A percentile compares a stretch with the other conserved stretches of the same genome.
These are phyloP conservation scores for Rhagologus leucostigma DNA, from an alignment of 2,113 vertebrate genomes.

Conservation along the genomic window DNA sequence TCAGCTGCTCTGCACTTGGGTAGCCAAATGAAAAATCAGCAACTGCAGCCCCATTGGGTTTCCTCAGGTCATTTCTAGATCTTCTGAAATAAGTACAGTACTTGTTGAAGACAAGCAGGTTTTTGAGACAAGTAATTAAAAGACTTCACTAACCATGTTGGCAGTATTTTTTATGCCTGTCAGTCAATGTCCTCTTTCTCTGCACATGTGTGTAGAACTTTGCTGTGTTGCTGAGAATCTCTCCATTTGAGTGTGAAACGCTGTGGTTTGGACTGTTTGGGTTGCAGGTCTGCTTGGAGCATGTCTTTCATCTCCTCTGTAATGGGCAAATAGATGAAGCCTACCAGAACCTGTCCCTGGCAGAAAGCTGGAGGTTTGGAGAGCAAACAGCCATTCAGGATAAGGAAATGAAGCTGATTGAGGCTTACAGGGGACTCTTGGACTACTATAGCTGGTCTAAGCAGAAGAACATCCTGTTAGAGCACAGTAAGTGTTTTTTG, in stretches of 20 bases:
- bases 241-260: background rate
- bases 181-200: background rate
- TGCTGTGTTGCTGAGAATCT: background rate
- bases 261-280: background rate
- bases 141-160: background rate
- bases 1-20: background rate
- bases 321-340: constrained; percentile 80
- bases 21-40: background rate
- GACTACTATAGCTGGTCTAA: constrained; percentile 83
- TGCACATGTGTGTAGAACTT: background rate
- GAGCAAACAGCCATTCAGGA: constrained; percentile 71
- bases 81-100: background rate
- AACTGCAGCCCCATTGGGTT: background rate
- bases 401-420: constrained; percentile 76
- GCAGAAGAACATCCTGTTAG: constrained; percentile 65
- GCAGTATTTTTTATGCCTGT: background rate
- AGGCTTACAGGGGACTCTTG: constrained; percentile 85
- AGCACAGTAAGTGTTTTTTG: constrained; percentile 65
- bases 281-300: constrained; percentile 85
- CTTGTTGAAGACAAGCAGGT: background rate
- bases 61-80: background rate
- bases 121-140: background rate
- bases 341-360: constrained; percentile 72
- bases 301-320: constrained; percentile 83
- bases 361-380: constrained; percentile 86